Evolutionary conservation across 2,113 vertebrate genomes (phyloP).

Genomic region (Cottus gobio): DNA sequence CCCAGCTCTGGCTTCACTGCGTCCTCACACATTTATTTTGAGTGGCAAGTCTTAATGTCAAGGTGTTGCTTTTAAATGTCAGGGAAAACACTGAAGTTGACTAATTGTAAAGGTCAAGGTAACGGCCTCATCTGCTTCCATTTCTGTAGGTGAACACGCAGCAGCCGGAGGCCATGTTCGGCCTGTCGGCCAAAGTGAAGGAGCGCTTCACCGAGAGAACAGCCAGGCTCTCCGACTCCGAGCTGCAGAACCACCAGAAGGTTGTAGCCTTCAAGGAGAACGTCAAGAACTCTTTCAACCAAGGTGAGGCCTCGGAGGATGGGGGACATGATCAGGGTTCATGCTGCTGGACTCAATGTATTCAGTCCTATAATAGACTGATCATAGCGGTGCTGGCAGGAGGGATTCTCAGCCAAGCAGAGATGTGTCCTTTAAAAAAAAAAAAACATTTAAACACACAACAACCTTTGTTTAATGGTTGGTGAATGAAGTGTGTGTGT

Average conservation of each 20-base stretch:
- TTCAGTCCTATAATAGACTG: background rate
- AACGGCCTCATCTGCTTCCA: background rate
- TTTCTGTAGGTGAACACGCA: slow-evolving; percentile 63
- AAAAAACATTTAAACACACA: too few species aligned
- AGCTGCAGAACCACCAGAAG: slow-evolving; percentile 78
- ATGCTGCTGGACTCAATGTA: background rate
- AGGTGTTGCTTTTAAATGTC: background rate
- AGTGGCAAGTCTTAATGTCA: background rate
- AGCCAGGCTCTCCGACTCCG: slow-evolving; percentile 63
- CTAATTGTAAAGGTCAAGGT: background rate
- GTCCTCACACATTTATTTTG: background rate
- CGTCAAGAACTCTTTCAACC: slow-evolving; percentile 61
- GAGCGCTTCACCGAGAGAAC: slow-evolving; percentile 60
- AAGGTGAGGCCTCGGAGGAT: slow-evolving; percentile 60
- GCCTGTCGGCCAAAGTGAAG: slow-evolving; percentile 73
- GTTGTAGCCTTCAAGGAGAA: slow-evolving; percentile 78
- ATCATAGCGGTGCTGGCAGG: slow-evolving; percentile 6
- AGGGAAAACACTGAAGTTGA: background rate
- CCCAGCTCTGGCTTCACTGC: background rate
- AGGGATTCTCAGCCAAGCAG: slow-evolving; percentile 8
- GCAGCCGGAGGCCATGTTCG: slow-evolving; percentile 78
- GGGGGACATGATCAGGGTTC: background rate
- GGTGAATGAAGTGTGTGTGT: background rate
- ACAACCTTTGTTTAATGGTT: too few species aligned
- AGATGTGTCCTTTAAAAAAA: too few species aligned